Evolutionary conservation across 2,113 vertebrate species (phyloP).

Genomic region (Cisticola juncidis): DNA sequence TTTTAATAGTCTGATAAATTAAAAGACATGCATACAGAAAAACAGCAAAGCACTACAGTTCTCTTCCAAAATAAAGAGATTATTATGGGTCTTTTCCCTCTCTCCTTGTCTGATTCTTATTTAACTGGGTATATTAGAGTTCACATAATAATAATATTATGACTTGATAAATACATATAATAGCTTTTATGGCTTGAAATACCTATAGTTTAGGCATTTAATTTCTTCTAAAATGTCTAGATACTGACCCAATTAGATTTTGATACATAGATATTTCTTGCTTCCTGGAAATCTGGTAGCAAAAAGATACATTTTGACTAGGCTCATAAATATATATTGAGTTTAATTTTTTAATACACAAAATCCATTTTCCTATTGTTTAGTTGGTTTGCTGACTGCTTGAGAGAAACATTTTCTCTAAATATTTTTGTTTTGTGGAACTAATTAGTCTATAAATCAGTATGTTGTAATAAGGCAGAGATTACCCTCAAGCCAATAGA

Average conservation of each 20-base stretch:
- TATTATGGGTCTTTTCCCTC: background rate
- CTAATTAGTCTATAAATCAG: constrained; percentile 84
- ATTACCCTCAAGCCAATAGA: constrained; percentile 70
- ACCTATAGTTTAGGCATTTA: constrained; percentile 45
- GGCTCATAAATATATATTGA: constrained; percentile 85
- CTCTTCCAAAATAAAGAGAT: constrained; percentile 40
- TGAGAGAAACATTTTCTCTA: constrained; percentile 65
- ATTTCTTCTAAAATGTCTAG: constrained; percentile 67
- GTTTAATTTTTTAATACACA: constrained; percentile 79
- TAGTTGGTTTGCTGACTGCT: constrained; percentile 51
- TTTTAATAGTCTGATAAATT: background rate
- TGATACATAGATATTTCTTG: constrained; percentile 75
- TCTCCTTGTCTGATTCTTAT: background rate
- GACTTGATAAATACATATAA: constrained; percentile 60
- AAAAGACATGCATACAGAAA: background rate
- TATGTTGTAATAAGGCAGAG: constrained; percentile 41
- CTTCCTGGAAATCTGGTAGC: constrained; percentile 66
- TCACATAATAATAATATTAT: constrained; percentile 61
- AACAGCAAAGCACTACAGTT: constrained; percentile 3
- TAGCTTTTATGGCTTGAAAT: constrained; percentile 51
- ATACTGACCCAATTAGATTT: constrained; percentile 68
- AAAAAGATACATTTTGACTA: constrained; percentile 71
- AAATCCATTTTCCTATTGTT: constrained; percentile 73
- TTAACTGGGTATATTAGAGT: constrained; percentile 53
- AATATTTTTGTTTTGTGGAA: constrained; percentile 73